These are phyloP conservation scores for Axea sp. DNA, from an alignment of 2,888 invertebrate species.

Conservation along the genomic window DNA sequence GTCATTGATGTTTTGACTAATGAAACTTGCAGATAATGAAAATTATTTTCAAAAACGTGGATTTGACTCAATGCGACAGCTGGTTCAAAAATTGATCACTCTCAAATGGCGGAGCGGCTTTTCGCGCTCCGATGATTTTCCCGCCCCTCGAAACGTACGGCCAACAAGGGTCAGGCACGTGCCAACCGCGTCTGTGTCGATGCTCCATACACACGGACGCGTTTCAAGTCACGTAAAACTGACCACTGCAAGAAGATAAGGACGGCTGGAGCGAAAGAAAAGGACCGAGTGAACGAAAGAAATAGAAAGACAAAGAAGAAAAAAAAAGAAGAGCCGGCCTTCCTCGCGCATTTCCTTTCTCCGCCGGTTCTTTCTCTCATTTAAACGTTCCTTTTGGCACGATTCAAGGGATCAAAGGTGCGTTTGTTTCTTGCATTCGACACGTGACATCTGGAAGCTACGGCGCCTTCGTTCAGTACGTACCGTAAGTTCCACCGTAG, in stretches of 20 bases:
- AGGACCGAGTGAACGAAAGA: not conserved
- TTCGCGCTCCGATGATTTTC: conserved; percentile 61
- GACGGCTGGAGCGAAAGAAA: not conserved
- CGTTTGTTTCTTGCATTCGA: conserved; percentile 60
- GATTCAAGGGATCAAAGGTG: conserved; percentile 59
- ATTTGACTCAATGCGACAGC: conserved; percentile 49
- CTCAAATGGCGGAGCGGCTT: conserved; percentile 60
- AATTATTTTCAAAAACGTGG: conserved; percentile 50
- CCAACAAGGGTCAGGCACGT: conserved; percentile 60
- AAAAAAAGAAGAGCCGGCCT: too few relatives aligned
- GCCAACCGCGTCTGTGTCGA: conserved; percentile 36
- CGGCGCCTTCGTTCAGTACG: conserved; percentile 23
- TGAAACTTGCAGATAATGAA: conserved; percentile 13
- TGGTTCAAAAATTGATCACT: conserved; percentile 60
- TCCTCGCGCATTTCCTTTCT: conserved; percentile 45
- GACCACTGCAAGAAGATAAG: conserved; percentile 42
- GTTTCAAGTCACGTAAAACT: conserved; percentile 54
- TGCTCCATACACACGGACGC: conserved; percentile 33
- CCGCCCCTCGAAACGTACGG: conserved; percentile 50
- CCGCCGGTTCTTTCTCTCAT: conserved; percentile 44
- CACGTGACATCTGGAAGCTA: conserved; percentile 61
- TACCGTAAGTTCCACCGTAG: conserved; percentile 30
- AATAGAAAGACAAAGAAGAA: not conserved
- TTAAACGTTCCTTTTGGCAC: conserved; percentile 49
- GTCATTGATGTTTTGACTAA: conserved; percentile 11